A percentile compares a stretch with the other conserved stretches of the same genome.
phyloP scores from a whole-genome alignment of 2,113 vertebrate genomes.

The Struthio camelus region DNA sequence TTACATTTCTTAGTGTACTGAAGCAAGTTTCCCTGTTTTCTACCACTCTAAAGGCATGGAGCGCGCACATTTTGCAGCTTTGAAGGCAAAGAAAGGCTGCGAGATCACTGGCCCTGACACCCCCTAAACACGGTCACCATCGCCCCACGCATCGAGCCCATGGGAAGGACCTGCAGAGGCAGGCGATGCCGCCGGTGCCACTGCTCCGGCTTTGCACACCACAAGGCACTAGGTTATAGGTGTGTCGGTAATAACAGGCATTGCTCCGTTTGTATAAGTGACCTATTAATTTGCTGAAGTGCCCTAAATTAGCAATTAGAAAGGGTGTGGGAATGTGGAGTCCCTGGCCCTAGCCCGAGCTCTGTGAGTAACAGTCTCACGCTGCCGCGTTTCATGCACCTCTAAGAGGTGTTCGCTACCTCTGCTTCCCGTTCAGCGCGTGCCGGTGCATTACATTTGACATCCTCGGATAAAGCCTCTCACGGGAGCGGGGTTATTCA shows the following conservation, averaged over 20 bases:
- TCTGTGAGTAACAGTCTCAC: not conserved
- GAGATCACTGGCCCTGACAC: slow-evolving; percentile 10
- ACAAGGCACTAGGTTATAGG: not conserved
- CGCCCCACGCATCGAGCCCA: not conserved
- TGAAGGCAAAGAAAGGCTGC: slow-evolving; percentile 20
- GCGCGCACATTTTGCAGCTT: not conserved
- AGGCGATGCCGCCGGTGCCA: too few relatives aligned
- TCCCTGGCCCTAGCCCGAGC: not conserved
- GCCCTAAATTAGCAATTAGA: not conserved
- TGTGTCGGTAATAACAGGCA: not conserved
- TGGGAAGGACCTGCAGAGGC: not conserved
- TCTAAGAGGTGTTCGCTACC: not conserved
- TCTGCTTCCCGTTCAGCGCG: not conserved
- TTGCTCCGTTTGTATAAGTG: not conserved
- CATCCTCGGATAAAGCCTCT: not conserved
- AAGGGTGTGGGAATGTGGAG: rapidly evolving
- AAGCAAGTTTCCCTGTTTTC: not conserved
- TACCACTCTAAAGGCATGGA: not conserved
- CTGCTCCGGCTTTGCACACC: not conserved
- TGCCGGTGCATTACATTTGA: not conserved
- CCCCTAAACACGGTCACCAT: not conserved
- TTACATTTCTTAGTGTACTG: not conserved
- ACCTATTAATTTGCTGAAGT: not conserved
- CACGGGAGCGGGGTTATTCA: not conserved
- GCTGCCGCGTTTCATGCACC: not conserved